A percentile compares a stretch with the other conserved stretches of the same genome.
These are phyloP conservation scores for Sciurus carolinensis DNA, from an alignment of 2,797 vertebrate species.

Conservation along the genomic window DNA sequence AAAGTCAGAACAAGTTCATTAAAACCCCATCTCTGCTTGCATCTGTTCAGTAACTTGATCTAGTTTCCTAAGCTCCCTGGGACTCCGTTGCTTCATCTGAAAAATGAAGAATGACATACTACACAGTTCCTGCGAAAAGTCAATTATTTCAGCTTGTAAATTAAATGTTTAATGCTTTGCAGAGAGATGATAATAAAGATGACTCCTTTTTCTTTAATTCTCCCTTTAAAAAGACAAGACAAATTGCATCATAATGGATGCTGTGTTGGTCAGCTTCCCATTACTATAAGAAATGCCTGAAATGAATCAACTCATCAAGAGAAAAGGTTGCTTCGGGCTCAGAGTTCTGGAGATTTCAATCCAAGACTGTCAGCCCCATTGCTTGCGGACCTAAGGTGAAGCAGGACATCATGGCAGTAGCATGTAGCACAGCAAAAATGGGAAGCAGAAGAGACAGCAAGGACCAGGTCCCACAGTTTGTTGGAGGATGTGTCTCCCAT, in stretches of 20 bases:
- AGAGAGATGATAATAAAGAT: not conserved
- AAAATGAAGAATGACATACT: not conserved
- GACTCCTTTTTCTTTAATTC: not conserved
- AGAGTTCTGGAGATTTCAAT: not conserved
- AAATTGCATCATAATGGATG: not conserved
- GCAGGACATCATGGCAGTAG: not conserved
- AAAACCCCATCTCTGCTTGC: not conserved
- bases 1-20: slow-evolving; percentile 29
- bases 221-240: not conserved
- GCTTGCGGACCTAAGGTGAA: not conserved
- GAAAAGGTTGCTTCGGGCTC: not conserved
- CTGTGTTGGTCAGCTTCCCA: not conserved
- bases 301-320: not conserved
- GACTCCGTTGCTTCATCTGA: slow-evolving; percentile 17
- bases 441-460: not conserved
- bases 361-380: not conserved
- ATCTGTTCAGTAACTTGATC: not conserved
- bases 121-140: not conserved
- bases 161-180: not conserved
- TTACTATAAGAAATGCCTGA: not conserved
- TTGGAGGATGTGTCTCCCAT: not conserved
- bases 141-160: slow-evolving; percentile 20
- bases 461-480: too few relatives aligned
- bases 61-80: not conserved
- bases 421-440: not conserved